phyloP scores from a whole-genome alignment of 2,113 vertebrate genomes.

The Nesogale talazaci region DNA sequence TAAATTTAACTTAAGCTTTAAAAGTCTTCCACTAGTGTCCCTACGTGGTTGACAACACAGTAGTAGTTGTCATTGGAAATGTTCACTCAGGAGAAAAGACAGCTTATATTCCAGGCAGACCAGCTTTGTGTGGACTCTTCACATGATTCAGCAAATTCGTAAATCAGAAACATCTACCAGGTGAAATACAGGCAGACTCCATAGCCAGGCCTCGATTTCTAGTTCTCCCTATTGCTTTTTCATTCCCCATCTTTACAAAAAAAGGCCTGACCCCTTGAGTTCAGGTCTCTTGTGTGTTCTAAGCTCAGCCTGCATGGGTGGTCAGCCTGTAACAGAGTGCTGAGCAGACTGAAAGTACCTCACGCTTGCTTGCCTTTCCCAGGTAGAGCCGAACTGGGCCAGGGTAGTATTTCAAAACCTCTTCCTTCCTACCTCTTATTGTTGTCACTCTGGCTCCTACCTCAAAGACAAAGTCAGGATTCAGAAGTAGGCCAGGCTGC shows the following conservation, averaged over 20 bases:
- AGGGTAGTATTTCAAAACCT: slow-evolving; percentile 12
- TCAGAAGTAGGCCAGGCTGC: neutral
- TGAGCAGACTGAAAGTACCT: slow-evolving; percentile 16
- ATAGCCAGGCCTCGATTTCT: neutral
- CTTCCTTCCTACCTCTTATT: neutral
- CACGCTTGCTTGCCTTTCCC: neutral
- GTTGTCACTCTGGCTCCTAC: neutral
- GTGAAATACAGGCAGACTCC: neutral
- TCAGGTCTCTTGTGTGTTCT: neutral
- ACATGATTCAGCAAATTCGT: neutral
- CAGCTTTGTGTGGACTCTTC: neutral
- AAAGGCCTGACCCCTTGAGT: neutral
- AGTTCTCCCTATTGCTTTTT: neutral
- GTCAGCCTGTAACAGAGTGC: slow-evolving; percentile 44
- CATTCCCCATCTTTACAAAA: neutral
- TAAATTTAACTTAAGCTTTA: neutral
- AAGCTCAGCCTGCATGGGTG: neutral
- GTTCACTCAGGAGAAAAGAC: neutral
- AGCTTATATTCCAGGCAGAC: neutral
- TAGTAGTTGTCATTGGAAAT: neutral
- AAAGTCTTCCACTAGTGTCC: slow-evolving; percentile 20
- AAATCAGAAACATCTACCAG: neutral
- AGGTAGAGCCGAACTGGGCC: slow-evolving; percentile 51
- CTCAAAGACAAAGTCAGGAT: slow-evolving; percentile 59
- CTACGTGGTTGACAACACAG: neutral